Evolutionary conservation across 2,797 vertebrate genomes (phyloP).

Genomic region (Liparis tanakae): DNA sequence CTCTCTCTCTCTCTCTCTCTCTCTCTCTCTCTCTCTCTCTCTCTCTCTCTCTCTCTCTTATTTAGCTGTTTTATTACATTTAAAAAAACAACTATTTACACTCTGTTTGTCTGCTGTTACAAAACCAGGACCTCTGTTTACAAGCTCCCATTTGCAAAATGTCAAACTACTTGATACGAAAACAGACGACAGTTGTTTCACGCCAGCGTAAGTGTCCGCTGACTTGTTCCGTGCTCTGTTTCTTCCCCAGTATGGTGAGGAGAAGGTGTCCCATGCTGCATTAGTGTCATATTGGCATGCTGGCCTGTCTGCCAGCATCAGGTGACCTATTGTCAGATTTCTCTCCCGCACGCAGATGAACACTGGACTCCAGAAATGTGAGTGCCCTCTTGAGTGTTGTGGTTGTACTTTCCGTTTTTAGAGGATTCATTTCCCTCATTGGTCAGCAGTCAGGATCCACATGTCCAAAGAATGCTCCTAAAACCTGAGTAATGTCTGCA

Average conservation of each 20-base stretch:
- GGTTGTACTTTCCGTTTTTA: background rate
- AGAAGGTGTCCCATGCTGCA: conserved; percentile 87
- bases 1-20: too few species aligned
- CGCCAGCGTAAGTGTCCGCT: conserved; percentile 32
- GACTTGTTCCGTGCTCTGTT: conserved; percentile 42
- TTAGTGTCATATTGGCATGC: conserved; percentile 94
- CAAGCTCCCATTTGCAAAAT: too few species aligned
- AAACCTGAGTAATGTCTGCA: background rate
- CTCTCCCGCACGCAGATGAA: conserved; percentile 98
- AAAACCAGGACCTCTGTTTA: conserved; percentile 25
- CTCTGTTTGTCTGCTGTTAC: background rate
- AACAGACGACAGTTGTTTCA: conserved; percentile 43
- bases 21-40: too few species aligned
- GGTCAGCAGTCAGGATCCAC: background rate
- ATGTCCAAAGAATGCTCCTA: background rate
- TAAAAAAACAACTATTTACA: conserved; percentile 11
- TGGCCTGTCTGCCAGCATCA: conserved; percentile 95
- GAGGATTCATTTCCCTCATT: background rate
- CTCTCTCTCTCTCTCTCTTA: too few species aligned
- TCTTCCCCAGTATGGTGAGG: conserved; percentile 86
- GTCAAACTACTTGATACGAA: conserved; percentile 46
- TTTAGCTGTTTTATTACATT: conserved; percentile 13
- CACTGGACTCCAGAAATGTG: conserved; percentile 99
- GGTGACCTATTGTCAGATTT: conserved; percentile 90
- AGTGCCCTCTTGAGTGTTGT: conserved; percentile 68